Conservation (phyloP, 2,797 vertebrate species). For the Chelmon rostratus region DNA sequence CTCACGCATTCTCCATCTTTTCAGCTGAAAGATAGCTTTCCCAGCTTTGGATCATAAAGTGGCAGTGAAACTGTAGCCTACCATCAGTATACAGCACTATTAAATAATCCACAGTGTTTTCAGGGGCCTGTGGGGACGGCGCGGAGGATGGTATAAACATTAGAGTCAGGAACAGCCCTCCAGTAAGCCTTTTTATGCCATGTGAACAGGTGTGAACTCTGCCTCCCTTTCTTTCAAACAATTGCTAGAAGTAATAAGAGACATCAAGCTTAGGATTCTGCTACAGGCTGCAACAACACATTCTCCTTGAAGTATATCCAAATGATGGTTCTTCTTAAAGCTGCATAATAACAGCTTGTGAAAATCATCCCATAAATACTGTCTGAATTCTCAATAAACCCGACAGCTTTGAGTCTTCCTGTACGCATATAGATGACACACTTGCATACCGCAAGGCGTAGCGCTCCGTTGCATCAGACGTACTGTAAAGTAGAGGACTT, state of each 20-base stretch:
- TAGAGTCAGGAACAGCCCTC: slow-evolving; percentile 73
- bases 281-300: slow-evolving; percentile 62
- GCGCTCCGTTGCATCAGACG: slow-evolving; percentile 57
- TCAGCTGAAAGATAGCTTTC: slow-evolving; percentile 67
- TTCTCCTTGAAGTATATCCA: slow-evolving; percentile 73
- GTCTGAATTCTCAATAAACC: slow-evolving; percentile 57
- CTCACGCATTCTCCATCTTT: slow-evolving; percentile 54
- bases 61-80: slow-evolving; percentile 74
- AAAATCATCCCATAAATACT: slow-evolving; percentile 42
- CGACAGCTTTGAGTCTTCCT: slow-evolving; percentile 35
- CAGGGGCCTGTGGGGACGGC: slow-evolving; percentile 72
- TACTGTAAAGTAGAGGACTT: slow-evolving; percentile 59
- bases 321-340: slow-evolving; percentile 57
- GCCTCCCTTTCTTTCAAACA: slow-evolving; percentile 71
- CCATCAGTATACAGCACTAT: slow-evolving; percentile 69
- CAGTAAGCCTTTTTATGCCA: slow-evolving; percentile 67
- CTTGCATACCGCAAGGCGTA: slow-evolving; percentile 35
- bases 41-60: slow-evolving; percentile 71
- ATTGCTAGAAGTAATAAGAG: slow-evolving; percentile 70
- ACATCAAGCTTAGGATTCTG: slow-evolving; percentile 61
- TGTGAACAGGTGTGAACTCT: slow-evolving; percentile 80
- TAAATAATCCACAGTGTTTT: slow-evolving; percentile 77
- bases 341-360: slow-evolving; percentile 46
- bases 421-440: slow-evolving; percentile 19
- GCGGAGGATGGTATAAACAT: slow-evolving; percentile 75